Evolutionary conservation across 2,113 vertebrate genomes (phyloP).

Genomic region (Salvator merianae): DNA sequence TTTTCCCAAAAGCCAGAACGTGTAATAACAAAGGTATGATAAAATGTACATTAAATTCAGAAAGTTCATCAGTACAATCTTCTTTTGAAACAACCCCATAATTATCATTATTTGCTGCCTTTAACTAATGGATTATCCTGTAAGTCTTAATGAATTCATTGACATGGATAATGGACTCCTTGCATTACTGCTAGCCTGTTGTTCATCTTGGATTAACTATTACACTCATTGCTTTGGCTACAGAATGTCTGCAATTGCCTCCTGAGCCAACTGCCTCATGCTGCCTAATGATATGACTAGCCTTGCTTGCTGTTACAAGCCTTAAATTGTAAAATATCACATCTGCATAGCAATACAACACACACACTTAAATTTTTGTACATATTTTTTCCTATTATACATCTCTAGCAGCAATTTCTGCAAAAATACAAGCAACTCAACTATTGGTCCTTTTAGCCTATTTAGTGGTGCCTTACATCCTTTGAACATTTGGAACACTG

Average conservation of each 20-base stretch:
- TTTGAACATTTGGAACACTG: not conserved
- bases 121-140: not conserved
- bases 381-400: not conserved
- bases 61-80: not conserved
- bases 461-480: not conserved
- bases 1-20: not conserved
- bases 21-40: not conserved
- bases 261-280: not conserved
- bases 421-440: not conserved
- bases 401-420: not conserved
- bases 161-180: conserved; percentile 9
- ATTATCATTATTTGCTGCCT: conserved; percentile 8
- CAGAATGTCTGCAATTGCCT: not conserved
- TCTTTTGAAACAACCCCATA: not conserved
- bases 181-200: not conserved
- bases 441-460: accelerated
- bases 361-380: not conserved
- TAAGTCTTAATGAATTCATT: conserved; percentile 9
- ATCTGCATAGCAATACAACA: not conserved
- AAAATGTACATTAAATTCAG: not conserved
- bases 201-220: not conserved
- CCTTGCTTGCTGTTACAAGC: not conserved
- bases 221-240: not conserved
- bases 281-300: too few relatives aligned
- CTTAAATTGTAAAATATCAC: not conserved